Evolutionary conservation across 2,797 vertebrate species (phyloP).

Genomic region (Danionella dracula): DNA sequence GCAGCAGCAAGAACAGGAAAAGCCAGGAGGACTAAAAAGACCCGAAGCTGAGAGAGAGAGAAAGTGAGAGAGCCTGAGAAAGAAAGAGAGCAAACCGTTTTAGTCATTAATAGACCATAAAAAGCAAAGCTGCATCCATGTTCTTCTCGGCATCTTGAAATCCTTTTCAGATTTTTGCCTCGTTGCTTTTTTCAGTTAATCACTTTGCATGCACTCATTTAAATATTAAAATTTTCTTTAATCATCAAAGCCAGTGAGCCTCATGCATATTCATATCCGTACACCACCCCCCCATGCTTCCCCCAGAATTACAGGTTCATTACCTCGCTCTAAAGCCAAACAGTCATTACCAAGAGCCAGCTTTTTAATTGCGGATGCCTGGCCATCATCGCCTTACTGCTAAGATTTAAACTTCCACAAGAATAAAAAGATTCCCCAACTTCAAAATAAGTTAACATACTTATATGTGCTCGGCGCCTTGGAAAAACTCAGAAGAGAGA

Average conservation of each 20-base stretch:
- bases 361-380: constrained; percentile 63
- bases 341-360: constrained; percentile 82
- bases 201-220: constrained; percentile 99
- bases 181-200: constrained; percentile 83
- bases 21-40: constrained; percentile 11
- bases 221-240: constrained; percentile 99
- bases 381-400: constrained; percentile 60
- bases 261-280: constrained; percentile 98
- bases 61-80: constrained; percentile 28
- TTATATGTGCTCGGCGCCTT: constrained; percentile 67
- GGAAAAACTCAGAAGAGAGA: constrained; percentile 46
- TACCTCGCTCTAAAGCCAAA: constrained; percentile 94
- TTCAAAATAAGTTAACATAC: constrained; percentile 80
- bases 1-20: constrained; percentile 30
- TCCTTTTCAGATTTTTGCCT: constrained; percentile 66
- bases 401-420: constrained; percentile 50
- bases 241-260: constrained; percentile 99
- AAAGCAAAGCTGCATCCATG: constrained; percentile 55
- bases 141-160: constrained; percentile 67
- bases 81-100: constrained; percentile 40
- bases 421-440: constrained; percentile 67
- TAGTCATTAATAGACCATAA: constrained; percentile 58
- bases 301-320: constrained; percentile 96
- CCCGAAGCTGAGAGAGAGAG: constrained; percentile 6
- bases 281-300: constrained; percentile 57